Percentiles rank a stretch among this genome's conserved stretches.
phyloP scores from a whole-genome alignment of 2,797 vertebrate species.

The Molothrus ater region DNA sequence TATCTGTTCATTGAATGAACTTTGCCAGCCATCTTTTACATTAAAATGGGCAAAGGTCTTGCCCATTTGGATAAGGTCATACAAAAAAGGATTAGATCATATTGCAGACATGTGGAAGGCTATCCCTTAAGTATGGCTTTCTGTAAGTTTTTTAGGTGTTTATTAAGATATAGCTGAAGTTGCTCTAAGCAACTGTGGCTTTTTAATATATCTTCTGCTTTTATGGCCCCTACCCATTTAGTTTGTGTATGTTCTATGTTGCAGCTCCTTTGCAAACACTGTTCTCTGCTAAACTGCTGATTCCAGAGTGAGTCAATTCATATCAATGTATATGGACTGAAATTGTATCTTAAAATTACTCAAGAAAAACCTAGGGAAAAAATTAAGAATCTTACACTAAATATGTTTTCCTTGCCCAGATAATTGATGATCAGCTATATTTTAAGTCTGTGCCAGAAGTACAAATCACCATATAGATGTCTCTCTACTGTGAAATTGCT shows the following conservation, averaged over 20 bases:
- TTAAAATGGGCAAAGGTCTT: background rate
- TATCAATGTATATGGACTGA: background rate
- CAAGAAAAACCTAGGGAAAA: background rate
- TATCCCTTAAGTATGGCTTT: background rate
- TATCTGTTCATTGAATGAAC: background rate
- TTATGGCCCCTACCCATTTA: background rate
- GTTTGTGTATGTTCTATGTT: background rate
- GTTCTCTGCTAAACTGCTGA: background rate
- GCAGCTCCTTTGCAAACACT: background rate
- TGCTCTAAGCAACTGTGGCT: background rate
- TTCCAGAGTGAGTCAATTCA: background rate
- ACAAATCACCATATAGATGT: background rate
- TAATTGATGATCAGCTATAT: slow-evolving; percentile 2
- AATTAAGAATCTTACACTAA: background rate
- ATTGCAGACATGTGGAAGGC: background rate
- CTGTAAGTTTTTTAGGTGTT: background rate
- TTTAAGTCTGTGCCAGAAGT: background rate
- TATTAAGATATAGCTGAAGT: background rate
- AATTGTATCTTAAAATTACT: background rate
- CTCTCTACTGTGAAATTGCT: slow-evolving; percentile 6
- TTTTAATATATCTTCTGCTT: background rate
- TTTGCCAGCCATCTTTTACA: background rate
- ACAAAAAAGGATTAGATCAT: background rate
- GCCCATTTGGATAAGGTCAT: background rate
- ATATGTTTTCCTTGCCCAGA: background rate